phyloP scores from a whole-genome alignment of 2,888 invertebrate genomes.

The Eupithecia subumbrata region DNA sequence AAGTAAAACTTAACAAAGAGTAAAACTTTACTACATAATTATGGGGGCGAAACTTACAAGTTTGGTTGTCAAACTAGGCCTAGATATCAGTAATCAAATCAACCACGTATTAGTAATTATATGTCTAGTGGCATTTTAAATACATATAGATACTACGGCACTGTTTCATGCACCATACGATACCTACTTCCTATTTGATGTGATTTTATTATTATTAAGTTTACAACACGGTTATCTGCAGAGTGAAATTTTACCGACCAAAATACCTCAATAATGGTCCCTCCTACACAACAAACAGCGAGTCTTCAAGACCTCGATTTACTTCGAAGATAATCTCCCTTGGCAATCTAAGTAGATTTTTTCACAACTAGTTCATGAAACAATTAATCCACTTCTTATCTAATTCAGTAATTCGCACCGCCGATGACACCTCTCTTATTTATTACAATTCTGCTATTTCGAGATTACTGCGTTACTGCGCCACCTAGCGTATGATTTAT shows the following conservation, averaged over 20 bases:
- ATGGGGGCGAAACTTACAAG: too few relatives aligned
- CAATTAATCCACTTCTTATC: neutral
- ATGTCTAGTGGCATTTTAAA: too few relatives aligned
- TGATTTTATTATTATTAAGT: neutral
- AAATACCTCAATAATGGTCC: too few relatives aligned
- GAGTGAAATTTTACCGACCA: neutral
- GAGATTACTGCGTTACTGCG: slow-evolving; percentile 18
- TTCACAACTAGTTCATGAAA: neutral
- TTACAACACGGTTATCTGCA: neutral
- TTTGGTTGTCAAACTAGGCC: too few relatives aligned
- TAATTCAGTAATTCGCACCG: slow-evolving; percentile 8
- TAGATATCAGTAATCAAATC: too few relatives aligned
- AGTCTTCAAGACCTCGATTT: neutral
- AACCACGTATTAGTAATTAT: too few relatives aligned
- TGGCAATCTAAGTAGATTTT: neutral
- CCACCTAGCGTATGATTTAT: slow-evolving; percentile 34
- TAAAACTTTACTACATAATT: too few relatives aligned
- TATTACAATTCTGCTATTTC: slow-evolving; percentile 7
- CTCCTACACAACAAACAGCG: neutral
- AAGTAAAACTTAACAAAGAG: too few relatives aligned
- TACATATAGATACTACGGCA: neutral
- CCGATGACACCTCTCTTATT: slow-evolving; percentile 7
- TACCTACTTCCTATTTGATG: neutral
- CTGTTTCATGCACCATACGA: neutral
- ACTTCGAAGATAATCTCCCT: neutral